Base-by-base conservation (phyloP, 2,113 vertebrate genomes). In the Gymnocephalus cernua region DNA sequence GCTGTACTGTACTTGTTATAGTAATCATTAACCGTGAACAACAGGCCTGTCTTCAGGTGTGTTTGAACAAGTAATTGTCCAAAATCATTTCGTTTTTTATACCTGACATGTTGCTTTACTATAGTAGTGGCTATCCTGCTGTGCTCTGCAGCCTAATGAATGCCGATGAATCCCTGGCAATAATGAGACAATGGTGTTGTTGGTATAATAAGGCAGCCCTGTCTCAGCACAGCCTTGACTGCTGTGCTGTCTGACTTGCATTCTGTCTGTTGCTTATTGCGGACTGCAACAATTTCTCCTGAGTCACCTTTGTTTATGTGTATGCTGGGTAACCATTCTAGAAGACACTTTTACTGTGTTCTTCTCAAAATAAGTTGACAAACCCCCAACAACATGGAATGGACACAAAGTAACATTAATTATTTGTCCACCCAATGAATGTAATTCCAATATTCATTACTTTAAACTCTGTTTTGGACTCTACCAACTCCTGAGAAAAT, bases 161-260 rank as follows among this genome's bases (percentile, higher is more conserved):
- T 69, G 45, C 66, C 56, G 61, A 79, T 44, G 74, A 76, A 80
- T 62, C 47, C 66, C 51, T 64, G 68, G 72, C 64, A 9, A 14
- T 85, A 79, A 84, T 65, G 78, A 79, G 62, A 14, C 32, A 15
- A 15, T 35, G 44, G 59, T 23, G 77, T 35, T n/a, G 41, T 35
- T 19, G 41, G 23, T 50, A 57, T 79, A 74, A 85, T 70, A 79
- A 82, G 71, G 67, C 67, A 16, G 62, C 4, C 44, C 48, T 16
- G 44, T 69, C 81, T 67, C 25, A 2, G 45, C 27, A 18, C 69
- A 48, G 64, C 41, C 66, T 65, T 11, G 2, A 18, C 69, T 58
- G 44, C 58, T 81, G 48, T 27, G 10, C 61, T 45, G 59, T 70
- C 69, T 73, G 48, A 56, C 38, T 1, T 59, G 15, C 12, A 21